These are phyloP conservation scores for Okamejei kenojei DNA, from an alignment of 2,797 vertebrate genomes.

Conservation along the genomic window DNA sequence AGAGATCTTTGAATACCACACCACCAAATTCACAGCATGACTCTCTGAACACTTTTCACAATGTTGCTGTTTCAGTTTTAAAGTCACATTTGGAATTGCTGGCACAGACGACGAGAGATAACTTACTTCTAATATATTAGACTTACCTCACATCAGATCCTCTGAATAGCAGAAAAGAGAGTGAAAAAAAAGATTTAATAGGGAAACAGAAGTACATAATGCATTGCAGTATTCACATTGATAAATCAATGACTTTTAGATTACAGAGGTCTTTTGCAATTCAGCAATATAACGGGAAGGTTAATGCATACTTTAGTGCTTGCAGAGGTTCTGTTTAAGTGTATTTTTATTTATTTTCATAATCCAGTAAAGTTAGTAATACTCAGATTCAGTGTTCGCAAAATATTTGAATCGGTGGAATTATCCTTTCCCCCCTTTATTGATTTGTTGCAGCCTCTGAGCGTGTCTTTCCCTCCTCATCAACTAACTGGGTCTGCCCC, in stretches of 20 bases:
- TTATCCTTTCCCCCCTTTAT: not conserved
- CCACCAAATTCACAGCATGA: not conserved
- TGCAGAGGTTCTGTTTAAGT: not conserved
- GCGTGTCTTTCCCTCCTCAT: not conserved
- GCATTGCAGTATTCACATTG: not conserved
- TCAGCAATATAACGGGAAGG: not conserved
- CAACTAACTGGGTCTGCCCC: not conserved
- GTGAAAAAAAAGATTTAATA: slow-evolving; percentile 23
- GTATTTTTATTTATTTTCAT: not conserved
- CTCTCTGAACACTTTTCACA: not conserved
- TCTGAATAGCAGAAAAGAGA: slow-evolving; percentile 18
- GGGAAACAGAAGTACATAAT: not conserved
- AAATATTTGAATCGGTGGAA: no score
- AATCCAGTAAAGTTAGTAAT: not conserved
- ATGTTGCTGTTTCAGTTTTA: no score
- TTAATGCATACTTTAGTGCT: not conserved
- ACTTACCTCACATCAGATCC: slow-evolving; percentile 38
- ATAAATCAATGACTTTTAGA: not conserved
- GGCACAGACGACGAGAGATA: not conserved
- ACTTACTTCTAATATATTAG: not conserved
- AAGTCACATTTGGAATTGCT: not conserved
- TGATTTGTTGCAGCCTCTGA: not conserved
- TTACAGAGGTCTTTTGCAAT: not conserved
- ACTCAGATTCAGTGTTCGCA: not conserved
- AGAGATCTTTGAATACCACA: not conserved